Base-by-base conservation (phyloP, 2,797 vertebrate genomes). In the Iguana delicatissima region DNA sequence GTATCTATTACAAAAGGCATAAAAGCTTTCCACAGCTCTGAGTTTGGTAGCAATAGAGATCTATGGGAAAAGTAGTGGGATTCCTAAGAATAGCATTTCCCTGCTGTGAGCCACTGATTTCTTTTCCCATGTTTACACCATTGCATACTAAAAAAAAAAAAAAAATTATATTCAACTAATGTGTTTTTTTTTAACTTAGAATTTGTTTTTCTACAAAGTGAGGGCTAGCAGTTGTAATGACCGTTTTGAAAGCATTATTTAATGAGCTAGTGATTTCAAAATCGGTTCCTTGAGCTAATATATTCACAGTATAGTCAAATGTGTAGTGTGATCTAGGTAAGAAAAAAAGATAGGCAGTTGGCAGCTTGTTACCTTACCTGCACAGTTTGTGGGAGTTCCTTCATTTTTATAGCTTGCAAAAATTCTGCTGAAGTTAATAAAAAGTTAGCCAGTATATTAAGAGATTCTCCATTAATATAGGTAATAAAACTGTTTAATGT, bases 81-180 rank as follows among this genome's bases (percentile, higher is more conserved):
- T 89, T 85, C 50, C 82, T 80, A 69, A 89, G n/a, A 80, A 80
- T 32, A 79, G n/a, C n/a, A 42, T 64, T 85, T 55, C 62, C 42
- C 72, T 89, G 72, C 88, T 89, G 83, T 80, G 46, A 69, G 26
- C 14, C 29, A 79, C 64, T 72, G 35, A 86, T 90, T 90, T 86
- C 32, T 73, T 77, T 29, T 24, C 50, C 42, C 42, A 57, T 13
- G 32, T 85, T 85, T 85, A 55, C 42, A 69, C 10, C 2, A 20
- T 73, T 73, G 52, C n/a, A 57, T 73, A 38, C 64, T 85, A 52
- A 59, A n/a, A 57, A 46, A 46, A 46, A 46, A 46, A 46, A 83
- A 38, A 38, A 55, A 76, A 42, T 42, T 89, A 38, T 42, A 67
- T 69, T 69, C 32, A 80, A 59, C 6, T 80, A 86, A 86, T 81